Base-by-base conservation (phyloP, 2,113 vertebrate genomes). In the Colinus virginianus region DNA sequence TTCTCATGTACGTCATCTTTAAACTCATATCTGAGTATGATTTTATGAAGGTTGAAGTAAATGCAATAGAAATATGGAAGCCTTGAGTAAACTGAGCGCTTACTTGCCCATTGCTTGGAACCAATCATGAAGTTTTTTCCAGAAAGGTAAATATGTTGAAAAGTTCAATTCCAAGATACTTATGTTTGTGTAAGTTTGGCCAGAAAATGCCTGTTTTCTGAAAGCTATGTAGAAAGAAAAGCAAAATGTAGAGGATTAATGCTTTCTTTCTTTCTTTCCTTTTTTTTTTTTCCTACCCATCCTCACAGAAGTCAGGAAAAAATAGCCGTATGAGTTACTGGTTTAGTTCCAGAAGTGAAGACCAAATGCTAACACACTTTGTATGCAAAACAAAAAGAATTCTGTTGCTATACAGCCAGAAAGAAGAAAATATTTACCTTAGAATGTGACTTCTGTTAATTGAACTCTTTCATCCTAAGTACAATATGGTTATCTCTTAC, bases 191-290 rank as follows among this genome's bases (percentile, higher is more conserved):
- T 49, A 38, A 32, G 21, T 69, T 87, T 78, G 38, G 21, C 78
- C 15, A 61, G 48, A 64, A 90, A 48, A 59, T 30, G 2, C 22
- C 63, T 77, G 11, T 49, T 78, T 75, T 59, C 56, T 78, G 30
- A 14, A 82, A 75, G 36, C 48, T 5, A 7, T 11, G 7, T 9
- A 40, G 13, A 6, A 70, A 86, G 58, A 71, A 42, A 28, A 55
- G 8, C 21, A n/a, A 26, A 28, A 30, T 18, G 6, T 3, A 42
- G 43, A 49, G 26, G 11, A 36, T 13, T 10, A 58, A 15, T 4
- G 6, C 20, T 8, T 4, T 8, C 23, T 0, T 4, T 19, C 58
- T 59, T 13, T 55, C 20, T 7, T 4, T 8, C 15, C 0, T 4
- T 19, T 63, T 59, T 13, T 55, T 55, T 55, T 55, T 55, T n/a